phyloP scores from a whole-genome alignment of 2,888 invertebrate species.

The Chrysopilus asiliformis region DNA sequence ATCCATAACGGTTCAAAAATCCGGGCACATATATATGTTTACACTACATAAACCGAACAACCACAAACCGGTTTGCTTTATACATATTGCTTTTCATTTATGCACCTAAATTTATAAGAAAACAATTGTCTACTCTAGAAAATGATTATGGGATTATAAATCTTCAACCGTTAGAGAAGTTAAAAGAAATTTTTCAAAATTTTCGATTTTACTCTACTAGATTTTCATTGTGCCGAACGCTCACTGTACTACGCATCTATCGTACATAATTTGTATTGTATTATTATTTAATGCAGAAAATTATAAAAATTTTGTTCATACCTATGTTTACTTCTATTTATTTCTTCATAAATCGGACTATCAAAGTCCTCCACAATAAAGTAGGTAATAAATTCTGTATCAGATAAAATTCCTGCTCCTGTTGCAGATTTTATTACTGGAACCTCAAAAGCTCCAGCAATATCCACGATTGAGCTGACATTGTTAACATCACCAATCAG shows the following conservation, averaged over 20 bases:
- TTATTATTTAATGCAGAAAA: slow-evolving; percentile 2
- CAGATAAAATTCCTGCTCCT: slow-evolving; percentile 45
- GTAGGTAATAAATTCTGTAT: slow-evolving; percentile 47
- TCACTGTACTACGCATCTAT: background rate
- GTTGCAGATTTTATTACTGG: slow-evolving; percentile 49
- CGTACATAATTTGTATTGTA: background rate
- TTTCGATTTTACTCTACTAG: too few relatives aligned
- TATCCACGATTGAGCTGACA: slow-evolving; percentile 40
- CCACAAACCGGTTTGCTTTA: too few relatives aligned
- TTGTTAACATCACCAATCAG: slow-evolving; percentile 44
- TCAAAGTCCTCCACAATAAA: slow-evolving; percentile 60
- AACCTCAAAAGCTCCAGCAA: slow-evolving; percentile 48
- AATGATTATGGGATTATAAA: background rate
- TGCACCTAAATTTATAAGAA: too few relatives aligned
- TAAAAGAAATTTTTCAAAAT: too few relatives aligned
- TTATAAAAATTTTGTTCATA: too few relatives aligned
- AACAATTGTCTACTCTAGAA: too few relatives aligned
- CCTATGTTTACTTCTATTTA: slow-evolving; percentile 49
- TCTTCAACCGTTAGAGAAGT: too few relatives aligned
- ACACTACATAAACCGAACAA: too few relatives aligned
- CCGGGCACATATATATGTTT: too few relatives aligned
- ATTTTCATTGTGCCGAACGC: background rate
- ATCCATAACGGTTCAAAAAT: too few relatives aligned
- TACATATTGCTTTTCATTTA: too few relatives aligned
- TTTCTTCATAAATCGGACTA: slow-evolving; percentile 47